Base-by-base conservation (phyloP, 2,888 invertebrate genomes). In the Shargacucullia verbasci region DNA sequence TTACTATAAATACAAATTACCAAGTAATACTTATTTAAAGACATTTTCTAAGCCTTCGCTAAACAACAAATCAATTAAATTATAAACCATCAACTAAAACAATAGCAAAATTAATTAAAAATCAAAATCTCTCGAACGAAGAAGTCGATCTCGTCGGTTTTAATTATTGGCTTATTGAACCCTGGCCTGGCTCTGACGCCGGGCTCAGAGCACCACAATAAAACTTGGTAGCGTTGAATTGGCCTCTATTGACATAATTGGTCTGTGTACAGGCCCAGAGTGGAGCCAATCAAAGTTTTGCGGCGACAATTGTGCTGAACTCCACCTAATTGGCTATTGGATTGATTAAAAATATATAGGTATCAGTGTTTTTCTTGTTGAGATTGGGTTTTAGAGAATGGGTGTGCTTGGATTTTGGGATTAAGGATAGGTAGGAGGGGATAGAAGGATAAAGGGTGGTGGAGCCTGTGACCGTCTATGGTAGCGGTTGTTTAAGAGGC, bases 211-310 rank as follows among this genome's bases (percentile, higher is more conserved):
- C 59, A 79, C 79, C 71, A 86, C 89, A 90, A 91, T 90, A 87
- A 87, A 88, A 89, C 89, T 90, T 90, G 85, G 85, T 84, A 73
- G 86, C 86, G 83, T 79, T 85, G 83, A 88, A 91, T 92, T 79
- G 90, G 91, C 87, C 88, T 84, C 84, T 85, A 89, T 90, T 88
- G 78, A 78, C 85, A 91, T 91, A 92, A 92, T 92, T 92, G 92
- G 89, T 88, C 83, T 83, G 85, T 82, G 85, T 89, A 85, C 73
- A 38, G 63, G 48, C 81, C 79, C 79, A 76, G 76, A 84, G 79
- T 76, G 70, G 70, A 81, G 83, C 88, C 92, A 91, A 91, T 91
- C 92, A 89, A 91, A 91, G 91, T 91, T 91, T 87, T 82, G 82
- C 77, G 68, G 79, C 84, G 86, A 91, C 90, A 90, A 91, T 89